These are phyloP conservation scores for Synanthedon tipuliformis DNA, from an alignment of 2,888 invertebrate genomes.

Conservation along the genomic window DNA sequence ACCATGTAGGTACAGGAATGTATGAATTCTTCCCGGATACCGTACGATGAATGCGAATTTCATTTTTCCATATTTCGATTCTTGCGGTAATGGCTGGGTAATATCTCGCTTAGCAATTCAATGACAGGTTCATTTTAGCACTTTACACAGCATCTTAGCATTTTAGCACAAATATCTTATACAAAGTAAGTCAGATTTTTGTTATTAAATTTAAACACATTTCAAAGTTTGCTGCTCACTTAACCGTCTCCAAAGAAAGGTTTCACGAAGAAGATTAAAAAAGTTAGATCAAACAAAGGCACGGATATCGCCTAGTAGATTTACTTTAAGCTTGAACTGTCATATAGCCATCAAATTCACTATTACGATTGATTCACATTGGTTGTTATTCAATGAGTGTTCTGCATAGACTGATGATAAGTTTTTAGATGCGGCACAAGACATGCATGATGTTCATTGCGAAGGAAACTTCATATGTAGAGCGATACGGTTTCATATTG, in stretches of 20 bases:
- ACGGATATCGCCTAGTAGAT: slow-evolving; percentile 19
- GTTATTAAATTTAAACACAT: slow-evolving; percentile 15
- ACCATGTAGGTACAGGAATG: not conserved
- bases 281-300: slow-evolving; percentile 21
- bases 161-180: not conserved
- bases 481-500: slow-evolving; percentile 16
- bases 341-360: not conserved
- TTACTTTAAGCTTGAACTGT: slow-evolving; percentile 11
- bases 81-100: too few relatives aligned
- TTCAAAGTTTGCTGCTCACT: slow-evolving; percentile 29
- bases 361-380: not conserved
- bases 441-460: slow-evolving; percentile 4
- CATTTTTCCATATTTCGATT: too few relatives aligned
- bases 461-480: not conserved
- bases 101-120: too few relatives aligned
- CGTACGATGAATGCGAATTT: too few relatives aligned
- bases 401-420: not conserved
- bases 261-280: slow-evolving; percentile 30
- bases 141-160: too few relatives aligned
- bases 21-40: not conserved
- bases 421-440: not conserved
- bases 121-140: too few relatives aligned
- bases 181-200: not conserved
- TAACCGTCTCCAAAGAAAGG: slow-evolving; percentile 34
- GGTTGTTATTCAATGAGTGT: not conserved